Conservation (phyloP, 2,113 vertebrate species). For the Bubo bubo region DNA sequence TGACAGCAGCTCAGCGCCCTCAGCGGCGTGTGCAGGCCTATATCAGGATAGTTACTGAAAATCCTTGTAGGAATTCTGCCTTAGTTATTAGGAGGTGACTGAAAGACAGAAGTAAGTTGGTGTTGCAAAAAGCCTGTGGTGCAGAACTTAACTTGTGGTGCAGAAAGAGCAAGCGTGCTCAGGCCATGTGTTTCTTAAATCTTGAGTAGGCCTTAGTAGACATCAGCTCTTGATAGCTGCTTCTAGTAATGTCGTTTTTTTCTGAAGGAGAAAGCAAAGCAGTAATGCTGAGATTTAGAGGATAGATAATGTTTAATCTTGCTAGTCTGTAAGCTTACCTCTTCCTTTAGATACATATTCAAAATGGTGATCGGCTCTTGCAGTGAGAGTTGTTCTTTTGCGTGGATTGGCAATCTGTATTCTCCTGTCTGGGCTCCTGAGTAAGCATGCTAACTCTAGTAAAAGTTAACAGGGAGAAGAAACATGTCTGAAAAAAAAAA, state of each 20-base stretch:
- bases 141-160: not conserved
- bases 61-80: not conserved
- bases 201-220: not conserved
- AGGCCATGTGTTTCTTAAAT: not conserved
- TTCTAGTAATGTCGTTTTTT: too few relatives aligned
- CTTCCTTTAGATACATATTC: not conserved
- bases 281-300: not conserved
- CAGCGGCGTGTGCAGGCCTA: not conserved
- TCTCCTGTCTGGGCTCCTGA: not conserved
- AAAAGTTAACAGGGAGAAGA: not conserved
- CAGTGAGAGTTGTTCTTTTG: not conserved
- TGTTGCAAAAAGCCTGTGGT: too few relatives aligned
- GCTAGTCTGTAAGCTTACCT: not conserved
- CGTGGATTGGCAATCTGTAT: not conserved
- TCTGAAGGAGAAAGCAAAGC: not conserved
- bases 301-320: not conserved
- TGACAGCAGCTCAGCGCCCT: not conserved
- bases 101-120: not conserved
- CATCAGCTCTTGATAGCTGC: too few relatives aligned
- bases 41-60: not conserved
- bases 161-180: not conserved
- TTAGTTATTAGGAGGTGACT: not conserved
- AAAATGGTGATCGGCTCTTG: too few relatives aligned
- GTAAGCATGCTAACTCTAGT: not conserved
- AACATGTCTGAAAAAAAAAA: not conserved